Evolutionary conservation across 2,113 vertebrate species (phyloP), one percentile per base, ranked within the genome.

Genomic region (Terrapene triunguis): DNA sequence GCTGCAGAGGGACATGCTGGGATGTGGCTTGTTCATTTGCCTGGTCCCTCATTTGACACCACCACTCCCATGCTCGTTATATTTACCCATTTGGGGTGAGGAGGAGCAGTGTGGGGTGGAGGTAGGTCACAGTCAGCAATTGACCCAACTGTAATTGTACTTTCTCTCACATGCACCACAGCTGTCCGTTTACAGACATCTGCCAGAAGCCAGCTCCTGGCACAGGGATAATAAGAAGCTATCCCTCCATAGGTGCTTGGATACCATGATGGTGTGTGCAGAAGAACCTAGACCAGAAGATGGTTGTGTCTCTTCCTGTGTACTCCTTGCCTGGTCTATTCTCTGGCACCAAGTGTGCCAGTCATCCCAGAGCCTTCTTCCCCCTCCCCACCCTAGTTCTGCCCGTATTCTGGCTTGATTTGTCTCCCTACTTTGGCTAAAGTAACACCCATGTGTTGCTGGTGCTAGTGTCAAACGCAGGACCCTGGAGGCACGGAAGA

Each of bases 331-430:
- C 44, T 38, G 54, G 11, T 2, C 0, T 25, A 3, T 50, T 80
- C 19, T 4, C 65, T 79, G 81, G 10, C 51, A 47, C 47, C 24
- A 21, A n/a, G 42, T 22, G 11, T 54, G 51, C 38, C 27, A 79
- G 50, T 17, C 9, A 69, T n/a, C 57, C 55, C 69, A 29, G 35
- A 74, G 24, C 10, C 29, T 59, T 3, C 27, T 50, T 50, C 27
- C 12, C 27, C 27, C 57, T 53, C 16, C 51, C 51, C 5, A 2
- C 2, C 13, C 0, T 8, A 17, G 53, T 62, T 10, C 1, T 35
- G 51, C n/a, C 54, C 17, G 8, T 24, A 50, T 59, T 35, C 17
- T 8, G 27, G 11, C 27, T 72, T 82, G 69, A 51, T 82, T 51
- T 29, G 65, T 82, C 57, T 85, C 62, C 42, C 62, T 8, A 8